Evolutionary conservation across 2,797 vertebrate species (phyloP), one percentile per base, ranked within the genome.

Genomic region (Pelobates cultripes): DNA sequence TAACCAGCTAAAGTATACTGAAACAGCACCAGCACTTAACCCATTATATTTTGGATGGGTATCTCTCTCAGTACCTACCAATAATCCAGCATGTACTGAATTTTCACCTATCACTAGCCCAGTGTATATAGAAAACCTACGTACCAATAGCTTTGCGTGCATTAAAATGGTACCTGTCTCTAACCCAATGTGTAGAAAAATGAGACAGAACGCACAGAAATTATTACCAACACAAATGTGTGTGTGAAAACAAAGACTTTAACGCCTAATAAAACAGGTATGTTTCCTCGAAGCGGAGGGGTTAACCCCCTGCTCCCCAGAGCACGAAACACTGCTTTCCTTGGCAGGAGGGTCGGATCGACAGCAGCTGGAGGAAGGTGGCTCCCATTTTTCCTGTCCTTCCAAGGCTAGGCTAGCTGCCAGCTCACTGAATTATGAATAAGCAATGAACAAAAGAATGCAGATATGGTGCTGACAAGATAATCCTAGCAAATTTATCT

Each of bases 401-500:
- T 84, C 82, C 82, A 84, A 84, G 77, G 77, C 75, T 79, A 94
- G 93, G 93, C 93, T 93, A 92, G 92, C 92, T 93, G 93, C 94
- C 93, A 94, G 94, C 92, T 92, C 93, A 91, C 91, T 94, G 95
- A 94, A 95, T 94, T 94, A 95, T 95, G 94, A 95, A 95, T 95
- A 95, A 94, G 93, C 92, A 94, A 94, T 93, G 93, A 95, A 94
- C 94, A 95, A 94, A 94, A 94, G 94, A 92, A 93, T 93, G 91
- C 94, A 94, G 94, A 95, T 95, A 94, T 91, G 91, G 94, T 93
- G 91, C 92, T 95, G 94, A 95, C 94, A 95, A 95, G 93, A 95
- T 94, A 95, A 95, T 95, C 94, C 94, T 93, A 95, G 94, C 93
- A 95, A 94, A 95, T 95, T 95, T 94, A 95, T 95, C 94, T 95